phyloP scores from a whole-genome alignment of 2,113 vertebrate genomes.

The Seriola rivoliana region DNA sequence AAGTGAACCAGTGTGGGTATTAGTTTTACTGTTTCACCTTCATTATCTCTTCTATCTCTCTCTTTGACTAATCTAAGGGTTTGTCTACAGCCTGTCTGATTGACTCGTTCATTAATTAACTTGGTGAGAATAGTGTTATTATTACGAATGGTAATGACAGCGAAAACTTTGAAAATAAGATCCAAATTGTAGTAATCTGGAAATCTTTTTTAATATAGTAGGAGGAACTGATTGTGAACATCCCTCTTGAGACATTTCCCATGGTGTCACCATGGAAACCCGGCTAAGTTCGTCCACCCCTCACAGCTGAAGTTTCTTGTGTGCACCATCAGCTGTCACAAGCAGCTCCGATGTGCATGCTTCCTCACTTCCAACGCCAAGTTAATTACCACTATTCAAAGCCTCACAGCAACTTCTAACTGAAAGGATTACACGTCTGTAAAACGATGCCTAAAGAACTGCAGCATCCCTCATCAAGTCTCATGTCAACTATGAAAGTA shows the following conservation, averaged over 20 bases:
- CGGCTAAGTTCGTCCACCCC: not conserved
- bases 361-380: not conserved
- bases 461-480: not conserved
- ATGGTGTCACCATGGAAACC: not conserved
- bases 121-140: not conserved
- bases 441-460: not conserved
- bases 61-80: not conserved
- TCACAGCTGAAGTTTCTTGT: not conserved
- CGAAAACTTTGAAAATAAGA: not conserved
- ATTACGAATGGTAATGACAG: too few species aligned
- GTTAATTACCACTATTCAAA: not conserved
- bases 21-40: too few species aligned
- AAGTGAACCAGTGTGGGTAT: too few species aligned
- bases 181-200: not conserved
- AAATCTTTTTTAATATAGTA: not conserved
- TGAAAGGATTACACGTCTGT: not conserved
- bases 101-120: not conserved
- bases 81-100: not conserved
- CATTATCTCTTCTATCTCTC: too few species aligned
- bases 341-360: not conserved
- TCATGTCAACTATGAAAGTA: slow-evolving; percentile 2
- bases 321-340: not conserved
- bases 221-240: not conserved
- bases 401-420: not conserved
- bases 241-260: not conserved